A percentile compares a stretch with the other conserved stretches of the same genome.
phyloP scores from a whole-genome alignment of 1,140 invertebrate species.

The Chrysomallon squamiferum region DNA sequence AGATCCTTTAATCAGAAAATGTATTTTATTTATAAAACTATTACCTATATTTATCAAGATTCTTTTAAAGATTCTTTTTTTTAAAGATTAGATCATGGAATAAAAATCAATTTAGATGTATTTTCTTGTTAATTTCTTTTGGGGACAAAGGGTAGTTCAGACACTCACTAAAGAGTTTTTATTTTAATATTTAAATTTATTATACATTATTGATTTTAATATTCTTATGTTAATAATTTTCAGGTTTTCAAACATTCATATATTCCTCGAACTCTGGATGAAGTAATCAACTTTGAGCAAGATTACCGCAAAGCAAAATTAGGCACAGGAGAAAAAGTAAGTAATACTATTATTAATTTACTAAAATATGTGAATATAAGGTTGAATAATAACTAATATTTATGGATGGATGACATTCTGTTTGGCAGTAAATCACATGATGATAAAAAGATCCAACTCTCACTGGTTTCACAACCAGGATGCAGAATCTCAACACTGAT shows the following conservation, averaged over 20 bases:
- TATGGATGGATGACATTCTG: neutral
- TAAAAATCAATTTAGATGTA: too few relatives aligned
- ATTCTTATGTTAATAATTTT: too few relatives aligned
- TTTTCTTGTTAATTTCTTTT: too few relatives aligned
- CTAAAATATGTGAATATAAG: neutral
- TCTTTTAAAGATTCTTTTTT: too few relatives aligned
- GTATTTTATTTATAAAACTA: too few relatives aligned
- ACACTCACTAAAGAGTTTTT: too few relatives aligned
- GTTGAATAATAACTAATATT: neutral
- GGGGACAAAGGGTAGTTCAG: too few relatives aligned
- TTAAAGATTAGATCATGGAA: too few relatives aligned
- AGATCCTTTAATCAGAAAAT: too few relatives aligned
- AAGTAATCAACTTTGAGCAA: conserved; percentile 89
- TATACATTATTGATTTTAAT: too few relatives aligned
- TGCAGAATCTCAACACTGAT: neutral
- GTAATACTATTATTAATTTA: conserved; percentile 1
- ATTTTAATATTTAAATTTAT: too few relatives aligned
- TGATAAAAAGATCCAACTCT: conserved; percentile 7
- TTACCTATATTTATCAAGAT: too few relatives aligned
- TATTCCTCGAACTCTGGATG: conserved; percentile 92
- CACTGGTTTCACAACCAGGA: neutral
- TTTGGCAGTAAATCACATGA: neutral
- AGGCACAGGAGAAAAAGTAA: conserved; percentile 67
- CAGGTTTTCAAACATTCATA: conserved; percentile 92
- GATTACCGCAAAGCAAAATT: conserved; percentile 72